Conservation (phyloP, 2,797 vertebrate species). For the Lacerta viridis region DNA sequence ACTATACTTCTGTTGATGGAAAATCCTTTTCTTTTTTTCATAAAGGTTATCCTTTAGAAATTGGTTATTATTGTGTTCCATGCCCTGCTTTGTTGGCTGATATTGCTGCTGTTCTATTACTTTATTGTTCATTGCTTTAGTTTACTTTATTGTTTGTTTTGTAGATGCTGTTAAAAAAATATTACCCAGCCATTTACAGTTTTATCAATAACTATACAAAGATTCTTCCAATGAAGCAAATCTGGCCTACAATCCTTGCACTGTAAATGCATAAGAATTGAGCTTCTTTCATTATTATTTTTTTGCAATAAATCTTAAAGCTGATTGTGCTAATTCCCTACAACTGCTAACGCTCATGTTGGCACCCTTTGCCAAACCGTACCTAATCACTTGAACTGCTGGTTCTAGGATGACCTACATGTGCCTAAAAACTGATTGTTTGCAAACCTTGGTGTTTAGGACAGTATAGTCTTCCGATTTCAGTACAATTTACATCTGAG, state of each 20-base stretch:
- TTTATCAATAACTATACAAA: background rate
- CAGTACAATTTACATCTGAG: background rate
- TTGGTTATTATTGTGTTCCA: no score
- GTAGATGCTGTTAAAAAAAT: background rate
- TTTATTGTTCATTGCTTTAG: background rate
- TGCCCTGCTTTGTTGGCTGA: no score
- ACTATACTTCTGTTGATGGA: no score
- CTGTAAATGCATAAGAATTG: background rate
- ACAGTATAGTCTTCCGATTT: background rate
- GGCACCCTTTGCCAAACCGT: background rate
- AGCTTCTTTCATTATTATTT: background rate
- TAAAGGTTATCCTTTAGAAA: no score
- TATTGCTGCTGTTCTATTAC: background rate
- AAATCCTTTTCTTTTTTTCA: no score
- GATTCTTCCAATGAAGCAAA: background rate
- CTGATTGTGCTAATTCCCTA: background rate
- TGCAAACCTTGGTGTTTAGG: background rate
- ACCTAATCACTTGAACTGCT: background rate
- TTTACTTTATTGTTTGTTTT: background rate
- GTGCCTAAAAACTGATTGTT: background rate
- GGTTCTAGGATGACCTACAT: constrained; percentile 1
- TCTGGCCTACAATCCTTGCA: background rate
- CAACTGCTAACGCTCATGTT: background rate
- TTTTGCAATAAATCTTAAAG: background rate
- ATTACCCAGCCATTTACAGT: no score